Percentiles rank a stretch among this genome's conserved stretches.
Evolutionary conservation across 2,888 invertebrate species (phyloP).

Genomic region (Temnothorax ravouxi): DNA sequence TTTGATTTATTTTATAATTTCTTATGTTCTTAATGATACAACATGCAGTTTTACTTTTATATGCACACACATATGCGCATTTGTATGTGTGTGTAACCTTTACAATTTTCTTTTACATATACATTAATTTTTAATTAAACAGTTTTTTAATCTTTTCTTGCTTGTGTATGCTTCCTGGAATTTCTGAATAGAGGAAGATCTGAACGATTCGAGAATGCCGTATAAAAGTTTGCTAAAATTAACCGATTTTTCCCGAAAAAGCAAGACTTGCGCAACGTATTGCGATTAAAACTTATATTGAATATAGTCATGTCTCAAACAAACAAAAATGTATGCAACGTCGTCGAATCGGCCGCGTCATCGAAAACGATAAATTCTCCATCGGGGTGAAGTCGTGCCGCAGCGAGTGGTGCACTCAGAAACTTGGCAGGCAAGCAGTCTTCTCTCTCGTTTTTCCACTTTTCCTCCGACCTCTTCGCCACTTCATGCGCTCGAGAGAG

Average conservation of each 20-base stretch:
- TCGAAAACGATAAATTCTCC: slow-evolving; percentile 65
- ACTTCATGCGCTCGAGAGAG: slow-evolving; percentile 62
- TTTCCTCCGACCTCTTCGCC: slow-evolving; percentile 64
- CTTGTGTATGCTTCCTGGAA: not conserved
- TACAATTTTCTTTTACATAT: not conserved
- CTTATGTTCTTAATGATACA: not conserved
- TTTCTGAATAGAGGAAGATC: not conserved
- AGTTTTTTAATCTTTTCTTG: not conserved
- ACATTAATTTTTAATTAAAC: not conserved
- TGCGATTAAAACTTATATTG: not conserved
- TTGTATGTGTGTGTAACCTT: not conserved
- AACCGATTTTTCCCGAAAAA: not conserved
- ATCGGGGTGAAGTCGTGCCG: slow-evolving; percentile 55
- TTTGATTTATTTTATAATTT: not conserved
- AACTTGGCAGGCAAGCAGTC: slow-evolving; percentile 66
- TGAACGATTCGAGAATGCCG: not conserved
- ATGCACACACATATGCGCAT: not conserved
- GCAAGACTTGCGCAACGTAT: not conserved
- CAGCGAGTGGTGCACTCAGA: slow-evolving; percentile 62
- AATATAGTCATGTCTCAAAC: not conserved
- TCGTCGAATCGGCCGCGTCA: slow-evolving; percentile 29
- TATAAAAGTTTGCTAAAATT: not conserved
- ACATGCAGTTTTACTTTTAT: not conserved
- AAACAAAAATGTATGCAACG: slow-evolving; percentile 22
- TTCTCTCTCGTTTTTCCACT: slow-evolving; percentile 51